Evolutionary conservation across 2,797 vertebrate genomes (phyloP).

Genomic region (Notolepis coatsorum): DNA sequence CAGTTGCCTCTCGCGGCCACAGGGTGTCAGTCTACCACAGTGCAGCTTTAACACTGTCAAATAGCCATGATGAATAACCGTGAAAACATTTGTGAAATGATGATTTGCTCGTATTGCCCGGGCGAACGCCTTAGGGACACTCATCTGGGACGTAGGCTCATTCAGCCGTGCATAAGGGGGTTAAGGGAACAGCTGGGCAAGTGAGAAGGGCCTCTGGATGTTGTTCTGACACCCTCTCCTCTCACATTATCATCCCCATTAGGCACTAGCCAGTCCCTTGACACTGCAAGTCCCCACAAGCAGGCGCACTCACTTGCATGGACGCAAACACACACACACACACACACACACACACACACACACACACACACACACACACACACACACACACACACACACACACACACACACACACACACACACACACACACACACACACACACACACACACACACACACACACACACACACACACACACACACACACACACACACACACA

Average conservation of each 20-base stretch:
- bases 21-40: too few species aligned
- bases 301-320: slow-evolving; percentile 36
- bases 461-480: not conserved
- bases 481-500: not conserved
- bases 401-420: not conserved
- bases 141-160: slow-evolving; percentile 40
- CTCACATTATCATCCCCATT: slow-evolving; percentile 52
- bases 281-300: slow-evolving; percentile 56
- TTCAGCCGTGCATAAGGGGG: slow-evolving; percentile 40
- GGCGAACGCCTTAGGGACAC: slow-evolving; percentile 26
- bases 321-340: not conserved
- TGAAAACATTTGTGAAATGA: too few species aligned
- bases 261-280: slow-evolving; percentile 62
- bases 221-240: slow-evolving; percentile 69
- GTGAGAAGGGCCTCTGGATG: slow-evolving; percentile 63
- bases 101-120: too few species aligned
- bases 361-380: slow-evolving; percentile 32
- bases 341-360: slow-evolving; percentile 2
- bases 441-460: not conserved
- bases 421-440: not conserved
- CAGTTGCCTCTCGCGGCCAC: too few species aligned
- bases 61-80: too few species aligned
- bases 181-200: slow-evolving; percentile 63
- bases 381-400: slow-evolving; percentile 29
- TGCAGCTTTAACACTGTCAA: too few species aligned